Conservation (phyloP, 2,888 invertebrate species). For the Lucinisca nassula region DNA sequence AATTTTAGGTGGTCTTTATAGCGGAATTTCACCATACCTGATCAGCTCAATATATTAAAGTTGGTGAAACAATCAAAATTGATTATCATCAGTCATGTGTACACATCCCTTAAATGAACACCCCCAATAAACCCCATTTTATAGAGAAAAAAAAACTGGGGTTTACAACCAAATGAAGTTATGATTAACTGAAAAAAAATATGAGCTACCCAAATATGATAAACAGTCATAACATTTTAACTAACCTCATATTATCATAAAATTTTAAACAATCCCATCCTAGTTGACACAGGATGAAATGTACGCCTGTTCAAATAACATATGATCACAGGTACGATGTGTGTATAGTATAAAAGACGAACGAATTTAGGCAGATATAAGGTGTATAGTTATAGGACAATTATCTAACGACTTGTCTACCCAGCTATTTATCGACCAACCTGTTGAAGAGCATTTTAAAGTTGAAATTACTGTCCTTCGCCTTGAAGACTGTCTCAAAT, state of each 20-base stretch:
- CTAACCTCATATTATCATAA: neutral
- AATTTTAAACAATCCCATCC: neutral
- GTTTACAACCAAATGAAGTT: too few species aligned
- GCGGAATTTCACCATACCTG: too few species aligned
- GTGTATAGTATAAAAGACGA: neutral
- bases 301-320: neutral
- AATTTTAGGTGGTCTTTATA: too few species aligned
- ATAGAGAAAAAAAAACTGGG: too few species aligned
- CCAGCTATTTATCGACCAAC: neutral
- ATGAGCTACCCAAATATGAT: too few species aligned
- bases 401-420: neutral
- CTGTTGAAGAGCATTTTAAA: neutral
- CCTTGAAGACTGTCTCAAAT: neutral
- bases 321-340: neutral
- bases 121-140: too few species aligned
- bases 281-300: neutral
- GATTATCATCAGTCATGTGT: too few species aligned
- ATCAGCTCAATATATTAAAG: too few species aligned
- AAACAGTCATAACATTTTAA: too few species aligned
- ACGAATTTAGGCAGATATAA: neutral
- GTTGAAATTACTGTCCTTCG: neutral
- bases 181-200: too few species aligned
- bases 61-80: too few species aligned
- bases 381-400: neutral
- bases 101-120: too few species aligned